Conservation (phyloP, 1,140 invertebrate genomes). For the Drosophila athabasca region DNA sequence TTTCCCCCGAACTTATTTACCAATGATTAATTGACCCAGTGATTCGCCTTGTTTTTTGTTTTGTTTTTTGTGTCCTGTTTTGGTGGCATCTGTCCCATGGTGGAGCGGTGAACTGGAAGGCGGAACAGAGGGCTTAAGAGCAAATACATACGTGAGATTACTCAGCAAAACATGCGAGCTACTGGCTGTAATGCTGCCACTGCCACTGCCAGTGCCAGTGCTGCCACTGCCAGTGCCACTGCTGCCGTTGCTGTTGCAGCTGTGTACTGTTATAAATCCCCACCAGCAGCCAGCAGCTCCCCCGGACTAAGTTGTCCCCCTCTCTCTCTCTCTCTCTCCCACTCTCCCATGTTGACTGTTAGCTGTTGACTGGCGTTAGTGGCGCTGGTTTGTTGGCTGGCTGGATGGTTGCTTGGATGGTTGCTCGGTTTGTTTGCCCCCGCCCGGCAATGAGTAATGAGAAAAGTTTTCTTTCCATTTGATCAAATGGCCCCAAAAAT, state of each 20-base stretch:
- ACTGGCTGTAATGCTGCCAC: slow-evolving; percentile 44
- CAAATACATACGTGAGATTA: slow-evolving; percentile 73
- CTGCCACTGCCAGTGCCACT: slow-evolving; percentile 22
- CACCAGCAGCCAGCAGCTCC: slow-evolving; percentile 37
- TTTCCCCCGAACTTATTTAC: slow-evolving; percentile 48
- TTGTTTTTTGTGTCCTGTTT: slow-evolving; percentile 10
- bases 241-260: slow-evolving; percentile 51
- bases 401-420: slow-evolving; percentile 39
- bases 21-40: slow-evolving; percentile 47
- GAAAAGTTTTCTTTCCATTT: slow-evolving; percentile 81
- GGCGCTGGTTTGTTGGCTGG: slow-evolving; percentile 63
- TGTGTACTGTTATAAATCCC: slow-evolving; percentile 75
- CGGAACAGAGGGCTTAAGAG: slow-evolving; percentile 48
- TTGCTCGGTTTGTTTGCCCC: slow-evolving; percentile 63
- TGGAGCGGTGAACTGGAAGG: slow-evolving; percentile 35
- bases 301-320: neutral
- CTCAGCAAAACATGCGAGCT: slow-evolving; percentile 69
- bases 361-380: slow-evolving; percentile 78
- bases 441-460: slow-evolving; percentile 79
- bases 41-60: slow-evolving; percentile 15
- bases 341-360: slow-evolving; percentile 62
- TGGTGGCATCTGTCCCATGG: slow-evolving; percentile 32
- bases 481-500: slow-evolving; percentile 77
- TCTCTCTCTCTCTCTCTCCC: too few relatives aligned
- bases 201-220: slow-evolving; percentile 10